Conservation (phyloP, 92 coral and sea anemone genomes). For the Umimayanthus kanabou region DNA sequence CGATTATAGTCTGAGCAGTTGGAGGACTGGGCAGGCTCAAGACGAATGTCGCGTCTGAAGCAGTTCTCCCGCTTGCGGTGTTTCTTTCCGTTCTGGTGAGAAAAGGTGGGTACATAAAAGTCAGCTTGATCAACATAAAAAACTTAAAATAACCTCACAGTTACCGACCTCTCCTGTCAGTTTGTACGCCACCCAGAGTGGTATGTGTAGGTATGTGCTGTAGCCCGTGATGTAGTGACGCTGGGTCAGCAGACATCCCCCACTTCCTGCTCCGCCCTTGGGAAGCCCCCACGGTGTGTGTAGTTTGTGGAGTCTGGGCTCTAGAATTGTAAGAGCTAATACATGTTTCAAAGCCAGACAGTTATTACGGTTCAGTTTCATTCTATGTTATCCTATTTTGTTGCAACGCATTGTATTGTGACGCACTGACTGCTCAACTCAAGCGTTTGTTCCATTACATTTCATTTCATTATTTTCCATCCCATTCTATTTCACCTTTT, state of each 20-base stretch:
- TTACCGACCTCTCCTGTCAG: slow-evolving; percentile 18
- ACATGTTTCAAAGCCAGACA: not conserved
- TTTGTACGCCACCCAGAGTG: slow-evolving; percentile 34
- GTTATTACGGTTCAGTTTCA: not conserved
- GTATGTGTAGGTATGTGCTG: slow-evolving; percentile 19
- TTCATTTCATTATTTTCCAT: too few species aligned
- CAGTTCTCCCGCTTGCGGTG: slow-evolving; percentile 59
- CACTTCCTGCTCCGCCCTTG: slow-evolving; percentile 24
- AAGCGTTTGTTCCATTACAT: too few species aligned
- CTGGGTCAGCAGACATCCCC: slow-evolving; percentile 37
- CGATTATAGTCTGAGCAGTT: slow-evolving; percentile 61
- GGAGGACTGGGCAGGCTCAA: slow-evolving; percentile 71
- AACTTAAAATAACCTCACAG: too few species aligned
- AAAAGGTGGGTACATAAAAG: not conserved
- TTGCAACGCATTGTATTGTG: too few species aligned
- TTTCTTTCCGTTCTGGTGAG: slow-evolving; percentile 56
- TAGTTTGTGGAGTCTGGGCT: slow-evolving; percentile 9
- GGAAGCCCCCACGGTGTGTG: slow-evolving; percentile 39
- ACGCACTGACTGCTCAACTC: too few species aligned
- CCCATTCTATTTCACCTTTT: too few species aligned
- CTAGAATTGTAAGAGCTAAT: not conserved
- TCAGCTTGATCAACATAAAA: too few species aligned
- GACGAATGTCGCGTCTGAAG: slow-evolving; percentile 85
- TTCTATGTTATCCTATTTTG: too few species aligned
- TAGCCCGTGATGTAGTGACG: slow-evolving; percentile 26